phyloP scores from a whole-genome alignment of 2,888 invertebrate species.

The Ophonus ardosiacus region DNA sequence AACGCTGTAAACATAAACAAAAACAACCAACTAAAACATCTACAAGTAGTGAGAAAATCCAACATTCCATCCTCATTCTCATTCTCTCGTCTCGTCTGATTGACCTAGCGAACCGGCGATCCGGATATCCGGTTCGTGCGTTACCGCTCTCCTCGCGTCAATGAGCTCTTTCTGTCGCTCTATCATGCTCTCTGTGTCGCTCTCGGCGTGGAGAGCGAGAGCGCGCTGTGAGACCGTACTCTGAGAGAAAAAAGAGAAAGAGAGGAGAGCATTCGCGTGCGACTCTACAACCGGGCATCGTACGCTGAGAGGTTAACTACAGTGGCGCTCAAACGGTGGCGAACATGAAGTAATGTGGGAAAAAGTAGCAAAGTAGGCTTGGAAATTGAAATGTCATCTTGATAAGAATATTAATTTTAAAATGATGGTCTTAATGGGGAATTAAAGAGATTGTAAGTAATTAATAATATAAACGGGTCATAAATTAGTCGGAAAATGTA shows the following conservation, averaged over 20 bases:
- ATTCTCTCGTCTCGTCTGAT: conserved; percentile 30
- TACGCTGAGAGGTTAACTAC: conserved; percentile 48
- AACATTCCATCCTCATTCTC: not conserved
- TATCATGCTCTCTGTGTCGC: conserved; percentile 27
- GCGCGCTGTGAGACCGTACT: not conserved
- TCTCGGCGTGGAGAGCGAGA: conserved; percentile 14
- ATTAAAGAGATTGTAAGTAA: not conserved
- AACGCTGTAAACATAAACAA: not conserved
- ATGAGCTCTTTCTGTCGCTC: conserved; percentile 22
- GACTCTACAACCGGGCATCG: conserved; percentile 26
- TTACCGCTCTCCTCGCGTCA: conserved; percentile 38
- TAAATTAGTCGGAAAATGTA: not conserved
- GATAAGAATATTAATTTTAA: not conserved
- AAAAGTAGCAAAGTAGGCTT: not conserved
- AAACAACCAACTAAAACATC: not conserved
- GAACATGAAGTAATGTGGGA: not conserved
- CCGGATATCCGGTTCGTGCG: conserved; percentile 61
- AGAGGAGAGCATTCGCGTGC: not conserved
- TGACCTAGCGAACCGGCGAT: conserved; percentile 55
- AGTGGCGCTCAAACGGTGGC: conserved; percentile 33
- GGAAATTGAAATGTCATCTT: not conserved
- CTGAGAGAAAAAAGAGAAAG: not conserved
- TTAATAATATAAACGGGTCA: not conserved
- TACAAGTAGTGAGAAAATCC: not conserved
- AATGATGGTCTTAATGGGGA: not conserved